phyloP scores from a whole-genome alignment of 2,888 invertebrate genomes.

The Trilocha varians region DNA sequence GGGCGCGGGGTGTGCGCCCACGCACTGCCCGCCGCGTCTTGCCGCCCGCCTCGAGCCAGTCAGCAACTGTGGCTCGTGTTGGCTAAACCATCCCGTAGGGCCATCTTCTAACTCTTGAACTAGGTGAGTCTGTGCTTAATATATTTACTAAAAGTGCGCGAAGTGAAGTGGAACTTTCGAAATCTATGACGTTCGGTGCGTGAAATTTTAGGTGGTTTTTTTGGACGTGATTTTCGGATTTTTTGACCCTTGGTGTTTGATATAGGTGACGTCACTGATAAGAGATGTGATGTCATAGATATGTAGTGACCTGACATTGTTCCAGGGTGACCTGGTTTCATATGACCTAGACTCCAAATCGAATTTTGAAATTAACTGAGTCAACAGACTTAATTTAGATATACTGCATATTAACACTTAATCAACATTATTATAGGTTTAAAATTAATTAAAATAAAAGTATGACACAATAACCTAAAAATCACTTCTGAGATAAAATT shows the following conservation, averaged over 20 bases:
- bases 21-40: slow-evolving; percentile 63
- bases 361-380: not conserved
- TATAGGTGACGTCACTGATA: slow-evolving; percentile 11
- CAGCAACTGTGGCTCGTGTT: slow-evolving; percentile 72
- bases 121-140: slow-evolving; percentile 60
- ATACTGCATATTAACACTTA: not conserved
- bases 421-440: too few species aligned
- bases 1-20: slow-evolving; percentile 43
- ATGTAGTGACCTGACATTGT: not conserved
- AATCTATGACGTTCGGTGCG: not conserved
- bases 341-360: not conserved
- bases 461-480: too few species aligned
- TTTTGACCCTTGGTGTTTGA: not conserved
- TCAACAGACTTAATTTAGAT: too few species aligned
- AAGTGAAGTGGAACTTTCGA: slow-evolving; percentile 57
- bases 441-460: not conserved
- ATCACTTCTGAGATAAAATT: too few species aligned
- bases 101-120: slow-evolving; percentile 65
- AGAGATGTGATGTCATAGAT: not conserved
- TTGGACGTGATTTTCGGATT: not conserved
- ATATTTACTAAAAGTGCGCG: slow-evolving; percentile 40
- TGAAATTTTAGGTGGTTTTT: not conserved
- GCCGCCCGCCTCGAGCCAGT: slow-evolving; percentile 66
- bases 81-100: slow-evolving; percentile 77
- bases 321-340: not conserved